A percentile compares a stretch with the other conserved stretches of the same genome.
Conservation (phyloP, 2,797 vertebrate species). For the Halcyon leucocephala region DNA sequence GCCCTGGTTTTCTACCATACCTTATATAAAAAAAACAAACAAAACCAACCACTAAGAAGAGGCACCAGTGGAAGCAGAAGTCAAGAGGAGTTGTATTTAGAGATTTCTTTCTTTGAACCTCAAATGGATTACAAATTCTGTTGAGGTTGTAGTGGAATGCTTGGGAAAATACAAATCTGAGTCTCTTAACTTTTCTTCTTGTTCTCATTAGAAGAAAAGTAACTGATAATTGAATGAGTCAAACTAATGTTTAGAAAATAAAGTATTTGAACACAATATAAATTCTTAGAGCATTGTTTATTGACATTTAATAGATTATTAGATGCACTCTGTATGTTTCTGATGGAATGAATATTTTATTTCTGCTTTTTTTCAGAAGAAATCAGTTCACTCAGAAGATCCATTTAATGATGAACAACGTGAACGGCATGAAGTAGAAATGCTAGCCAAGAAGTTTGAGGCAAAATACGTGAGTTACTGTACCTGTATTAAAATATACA, state of each 20-base stretch:
- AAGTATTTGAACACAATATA: background rate
- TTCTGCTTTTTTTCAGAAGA: slow-evolving; percentile 81
- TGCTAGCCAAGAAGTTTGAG: slow-evolving; percentile 94
- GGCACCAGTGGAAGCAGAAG: background rate
- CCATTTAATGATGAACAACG: slow-evolving; percentile 90
- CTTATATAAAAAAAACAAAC: background rate
- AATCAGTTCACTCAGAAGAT: slow-evolving; percentile 82
- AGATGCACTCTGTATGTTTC: background rate
- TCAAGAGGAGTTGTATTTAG: background rate
- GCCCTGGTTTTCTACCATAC: background rate
- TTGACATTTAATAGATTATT: background rate
- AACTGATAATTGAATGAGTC: background rate
- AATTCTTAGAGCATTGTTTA: background rate
- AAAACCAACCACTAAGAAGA: too few species aligned
- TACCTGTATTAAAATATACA: background rate
- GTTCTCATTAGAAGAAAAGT: background rate
- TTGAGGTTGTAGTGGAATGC: background rate
- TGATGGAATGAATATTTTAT: background rate
- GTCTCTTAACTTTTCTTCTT: background rate
- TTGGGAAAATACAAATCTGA: background rate
- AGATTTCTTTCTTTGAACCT: background rate
- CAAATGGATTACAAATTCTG: background rate
- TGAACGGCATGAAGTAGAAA: slow-evolving; percentile 91
- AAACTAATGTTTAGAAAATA: background rate
- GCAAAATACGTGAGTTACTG: slow-evolving; percentile 93